These are phyloP conservation scores for Buphagus erythrorhynchus DNA, from an alignment of 2,797 vertebrate genomes.

Conservation along the genomic window DNA sequence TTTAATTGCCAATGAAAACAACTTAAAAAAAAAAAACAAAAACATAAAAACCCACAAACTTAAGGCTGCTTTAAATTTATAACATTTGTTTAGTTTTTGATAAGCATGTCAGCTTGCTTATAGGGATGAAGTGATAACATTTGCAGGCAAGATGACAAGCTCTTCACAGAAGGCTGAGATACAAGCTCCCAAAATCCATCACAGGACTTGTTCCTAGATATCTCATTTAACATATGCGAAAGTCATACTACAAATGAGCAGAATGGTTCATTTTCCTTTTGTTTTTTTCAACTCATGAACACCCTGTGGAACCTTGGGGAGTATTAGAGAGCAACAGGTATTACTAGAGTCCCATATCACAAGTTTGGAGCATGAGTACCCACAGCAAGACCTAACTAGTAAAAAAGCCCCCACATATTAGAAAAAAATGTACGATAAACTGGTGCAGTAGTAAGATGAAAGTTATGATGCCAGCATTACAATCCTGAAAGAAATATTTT, in stretches of 20 bases:
- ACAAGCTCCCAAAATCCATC: not conserved
- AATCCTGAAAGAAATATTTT: not conserved
- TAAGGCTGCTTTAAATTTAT: not conserved
- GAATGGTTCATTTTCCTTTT: not conserved
- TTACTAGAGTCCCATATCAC: not conserved
- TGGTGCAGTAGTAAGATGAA: not conserved
- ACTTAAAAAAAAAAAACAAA: not conserved
- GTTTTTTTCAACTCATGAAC: not conserved
- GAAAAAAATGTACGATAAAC: not conserved
- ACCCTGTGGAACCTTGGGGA: not conserved
- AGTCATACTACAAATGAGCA: not conserved
- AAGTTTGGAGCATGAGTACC: not conserved
- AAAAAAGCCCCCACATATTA: not conserved
- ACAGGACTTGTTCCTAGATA: not conserved
- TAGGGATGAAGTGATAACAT: not conserved
- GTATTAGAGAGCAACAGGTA: not conserved
- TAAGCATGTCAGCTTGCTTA: not conserved
- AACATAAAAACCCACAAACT: not conserved
- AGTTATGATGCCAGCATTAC: not conserved
- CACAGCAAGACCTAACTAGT: not conserved
- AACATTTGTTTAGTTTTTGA: constrained; percentile 4
- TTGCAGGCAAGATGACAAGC: not conserved
- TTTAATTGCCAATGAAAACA: not conserved
- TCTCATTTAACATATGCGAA: not conserved
- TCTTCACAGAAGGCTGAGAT: not conserved